phyloP scores from a whole-genome alignment of 2,113 vertebrate genomes.

The Bos taurus region ARS-UCD2.0 NC_037329.1:14076501-14077000 shows the following conservation, averaged over 20 bases:
- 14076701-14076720: background rate
- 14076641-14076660: background rate
- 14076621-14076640: background rate
- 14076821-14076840: background rate
- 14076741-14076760: background rate
- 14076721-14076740: background rate
- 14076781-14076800: background rate
- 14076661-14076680: background rate
- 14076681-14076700: background rate
- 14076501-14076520: background rate
- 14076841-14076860: background rate
- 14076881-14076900: background rate
- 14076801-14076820: background rate
- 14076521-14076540: background rate
- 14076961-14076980: background rate
- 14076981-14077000: background rate
- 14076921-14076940: background rate
- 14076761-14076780: background rate
- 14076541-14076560: background rate
- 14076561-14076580: background rate
- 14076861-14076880: background rate
- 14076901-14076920: constrained; percentile 13
- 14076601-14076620: background rate
- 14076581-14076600: background rate
- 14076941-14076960: background rate